Evolutionary conservation across 2,113 vertebrate species (phyloP).

Genomic region (Sterrhoptilus dennistouni): DNA sequence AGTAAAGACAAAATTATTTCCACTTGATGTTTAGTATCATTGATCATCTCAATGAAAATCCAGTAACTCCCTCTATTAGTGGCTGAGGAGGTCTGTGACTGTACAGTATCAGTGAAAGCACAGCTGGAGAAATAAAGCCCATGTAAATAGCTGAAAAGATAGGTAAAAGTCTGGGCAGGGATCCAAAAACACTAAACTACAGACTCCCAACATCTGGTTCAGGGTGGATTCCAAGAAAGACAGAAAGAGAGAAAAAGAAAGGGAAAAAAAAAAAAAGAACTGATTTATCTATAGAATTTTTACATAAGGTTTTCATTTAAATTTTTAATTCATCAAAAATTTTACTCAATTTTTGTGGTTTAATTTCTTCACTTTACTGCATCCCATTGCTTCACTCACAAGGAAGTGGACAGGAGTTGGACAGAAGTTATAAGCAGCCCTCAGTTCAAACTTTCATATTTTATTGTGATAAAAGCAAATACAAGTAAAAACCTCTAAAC

Average conservation of each 20-base stretch:
- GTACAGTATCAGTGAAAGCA: conserved; percentile 72
- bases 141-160: conserved; percentile 94
- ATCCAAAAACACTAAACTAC: conserved; percentile 87
- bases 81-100: conserved; percentile 61
- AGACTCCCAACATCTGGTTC: conserved; percentile 91
- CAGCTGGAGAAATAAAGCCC: conserved; percentile 88
- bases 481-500: not conserved
- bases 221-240: conserved; percentile 83
- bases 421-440: not conserved
- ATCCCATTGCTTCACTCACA: not conserved
- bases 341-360: conserved; percentile 9
- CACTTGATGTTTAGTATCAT: conserved; percentile 34
- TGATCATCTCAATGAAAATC: conserved; percentile 52
- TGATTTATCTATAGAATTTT: conserved; percentile 49
- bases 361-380: not conserved
- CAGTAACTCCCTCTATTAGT: conserved; percentile 45
- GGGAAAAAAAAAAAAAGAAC: not conserved
- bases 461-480: not conserved
- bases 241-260: conserved; percentile 76
- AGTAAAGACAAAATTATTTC: conserved; percentile 43
- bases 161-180: conserved; percentile 86
- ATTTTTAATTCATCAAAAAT: conserved; percentile 33
- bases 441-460: not conserved
- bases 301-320: conserved; percentile 37
- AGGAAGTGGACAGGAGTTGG: not conserved